phyloP scores from a whole-genome alignment of 2,888 invertebrate genomes.

The Amphipyra berbera region DNA sequence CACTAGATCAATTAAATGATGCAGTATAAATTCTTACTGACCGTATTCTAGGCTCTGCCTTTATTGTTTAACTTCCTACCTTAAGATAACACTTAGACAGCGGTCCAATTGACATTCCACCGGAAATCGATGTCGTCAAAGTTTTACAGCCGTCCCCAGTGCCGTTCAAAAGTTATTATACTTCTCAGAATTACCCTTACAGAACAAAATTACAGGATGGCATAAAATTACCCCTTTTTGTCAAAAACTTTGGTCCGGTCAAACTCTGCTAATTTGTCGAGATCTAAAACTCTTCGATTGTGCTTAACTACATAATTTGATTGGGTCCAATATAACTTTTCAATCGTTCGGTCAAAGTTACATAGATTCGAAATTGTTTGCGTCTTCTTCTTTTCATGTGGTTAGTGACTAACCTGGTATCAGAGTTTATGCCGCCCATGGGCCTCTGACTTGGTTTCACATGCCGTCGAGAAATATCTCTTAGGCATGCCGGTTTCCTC shows the following conservation, averaged over 20 bases:
- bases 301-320: conserved; percentile 20
- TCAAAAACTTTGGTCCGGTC: conserved; percentile 19
- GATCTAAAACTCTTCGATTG: conserved; percentile 23
- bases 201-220: conserved; percentile 21
- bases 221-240: conserved; percentile 23
- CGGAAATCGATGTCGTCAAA: conserved; percentile 25
- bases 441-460: too few species aligned
- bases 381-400: too few species aligned
- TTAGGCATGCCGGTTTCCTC: too few species aligned
- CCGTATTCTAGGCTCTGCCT: background rate
- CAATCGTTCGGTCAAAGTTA: conserved; percentile 1
- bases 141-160: conserved; percentile 10
- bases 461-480: too few species aligned
- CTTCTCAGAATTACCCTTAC: conserved; percentile 14
- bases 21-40: too few species aligned
- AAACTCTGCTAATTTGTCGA: conserved; percentile 26
- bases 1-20: too few species aligned
- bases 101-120: conserved; percentile 1
- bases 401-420: too few species aligned
- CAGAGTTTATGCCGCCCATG: too few species aligned
- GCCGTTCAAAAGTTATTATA: too few species aligned
- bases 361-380: background rate
- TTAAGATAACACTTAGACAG: conserved; percentile 8
- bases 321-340: conserved; percentile 10
- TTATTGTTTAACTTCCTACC: conserved; percentile 14